Percentiles rank a stretch among this genome's conserved stretches.
Conservation (phyloP, 2,888 invertebrate genomes). For the Tribolium freemani region DNA sequence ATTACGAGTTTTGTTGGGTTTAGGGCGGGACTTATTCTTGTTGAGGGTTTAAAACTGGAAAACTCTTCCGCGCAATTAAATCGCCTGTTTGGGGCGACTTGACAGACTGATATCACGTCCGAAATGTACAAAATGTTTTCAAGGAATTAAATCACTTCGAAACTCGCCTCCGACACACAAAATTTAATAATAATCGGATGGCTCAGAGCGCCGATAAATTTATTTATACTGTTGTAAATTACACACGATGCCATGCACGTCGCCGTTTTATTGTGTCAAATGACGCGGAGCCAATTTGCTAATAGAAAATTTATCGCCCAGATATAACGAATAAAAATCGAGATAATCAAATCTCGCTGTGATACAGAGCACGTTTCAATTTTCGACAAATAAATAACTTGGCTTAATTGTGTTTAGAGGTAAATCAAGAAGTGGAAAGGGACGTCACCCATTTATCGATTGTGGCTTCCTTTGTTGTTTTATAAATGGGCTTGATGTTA, state of each 20-base stretch:
- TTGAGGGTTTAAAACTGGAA: not conserved
- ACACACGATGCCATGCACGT: conserved; percentile 11
- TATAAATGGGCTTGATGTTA: not conserved
- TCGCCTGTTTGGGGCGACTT: not conserved
- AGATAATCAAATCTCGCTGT: conserved; percentile 15
- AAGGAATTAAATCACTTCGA: too few species aligned
- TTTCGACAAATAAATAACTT: conserved; percentile 17
- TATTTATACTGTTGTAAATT: conserved; percentile 46
- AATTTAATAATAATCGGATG: conserved; percentile 44
- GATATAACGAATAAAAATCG: conserved; percentile 13
- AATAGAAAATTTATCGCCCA: conserved; percentile 33
- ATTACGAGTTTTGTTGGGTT: too few species aligned
- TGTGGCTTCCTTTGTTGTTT: conserved; percentile 2
- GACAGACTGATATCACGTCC: not conserved
- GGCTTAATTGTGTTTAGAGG: conserved; percentile 14
- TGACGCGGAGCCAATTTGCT: conserved; percentile 27
- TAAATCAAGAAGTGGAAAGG: conserved; percentile 1
- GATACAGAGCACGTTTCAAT: not conserved
- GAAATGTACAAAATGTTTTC: not conserved
- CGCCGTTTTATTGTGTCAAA: conserved; percentile 11
- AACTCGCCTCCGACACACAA: not conserved
- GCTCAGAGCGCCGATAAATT: conserved; percentile 37
- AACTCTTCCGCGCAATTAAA: conserved; percentile 1
- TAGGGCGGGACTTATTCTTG: not conserved
- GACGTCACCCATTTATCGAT: conserved; percentile 14